These are phyloP conservation scores for Sebastes itinus DNA, from an alignment of 2,797 vertebrate genomes.

Conservation along the genomic window DNA sequence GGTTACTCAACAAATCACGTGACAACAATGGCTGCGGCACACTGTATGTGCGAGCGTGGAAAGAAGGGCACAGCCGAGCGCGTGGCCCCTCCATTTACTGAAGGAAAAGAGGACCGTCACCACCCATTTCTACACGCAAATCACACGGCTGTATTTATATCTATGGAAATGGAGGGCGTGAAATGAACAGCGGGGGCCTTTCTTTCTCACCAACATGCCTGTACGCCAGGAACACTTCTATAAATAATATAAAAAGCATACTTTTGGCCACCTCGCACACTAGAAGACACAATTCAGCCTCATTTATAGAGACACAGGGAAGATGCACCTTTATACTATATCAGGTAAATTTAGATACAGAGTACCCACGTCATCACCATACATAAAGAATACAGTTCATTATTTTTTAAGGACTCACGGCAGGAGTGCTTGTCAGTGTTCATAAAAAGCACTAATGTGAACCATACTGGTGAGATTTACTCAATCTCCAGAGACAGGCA, in stretches of 20 bases:
- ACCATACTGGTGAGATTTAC: slow-evolving; percentile 31
- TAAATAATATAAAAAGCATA: slow-evolving; percentile 37
- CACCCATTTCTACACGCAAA: slow-evolving; percentile 39
- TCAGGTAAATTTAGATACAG: neutral
- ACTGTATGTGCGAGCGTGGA: slow-evolving; percentile 52
- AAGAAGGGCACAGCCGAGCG: slow-evolving; percentile 33
- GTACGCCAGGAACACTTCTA: neutral
- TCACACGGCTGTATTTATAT: slow-evolving; percentile 22
- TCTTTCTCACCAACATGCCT: slow-evolving; percentile 10
- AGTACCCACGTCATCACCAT: slow-evolving; percentile 1
- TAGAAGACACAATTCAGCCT: slow-evolving; percentile 8
- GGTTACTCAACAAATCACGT: slow-evolving; percentile 80
- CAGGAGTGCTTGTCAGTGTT: slow-evolving; percentile 18
- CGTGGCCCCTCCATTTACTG: slow-evolving; percentile 27
- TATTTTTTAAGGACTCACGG: slow-evolving; percentile 30
- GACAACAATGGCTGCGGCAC: slow-evolving; percentile 64
- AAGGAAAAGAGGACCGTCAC: slow-evolving; percentile 10
- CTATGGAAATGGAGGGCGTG: slow-evolving; percentile 11
- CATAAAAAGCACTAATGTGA: slow-evolving; percentile 39
- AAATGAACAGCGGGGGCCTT: slow-evolving; percentile 12
- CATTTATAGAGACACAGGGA: slow-evolving; percentile 6
- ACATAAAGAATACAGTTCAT: slow-evolving; percentile 12
- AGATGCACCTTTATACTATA: slow-evolving; percentile 3
- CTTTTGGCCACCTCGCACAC: slow-evolving; percentile 13
- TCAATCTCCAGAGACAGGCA: slow-evolving; percentile 9